phyloP scores from a whole-genome alignment of 2,113 vertebrate species.

The Bubo blakistoni region DNA sequence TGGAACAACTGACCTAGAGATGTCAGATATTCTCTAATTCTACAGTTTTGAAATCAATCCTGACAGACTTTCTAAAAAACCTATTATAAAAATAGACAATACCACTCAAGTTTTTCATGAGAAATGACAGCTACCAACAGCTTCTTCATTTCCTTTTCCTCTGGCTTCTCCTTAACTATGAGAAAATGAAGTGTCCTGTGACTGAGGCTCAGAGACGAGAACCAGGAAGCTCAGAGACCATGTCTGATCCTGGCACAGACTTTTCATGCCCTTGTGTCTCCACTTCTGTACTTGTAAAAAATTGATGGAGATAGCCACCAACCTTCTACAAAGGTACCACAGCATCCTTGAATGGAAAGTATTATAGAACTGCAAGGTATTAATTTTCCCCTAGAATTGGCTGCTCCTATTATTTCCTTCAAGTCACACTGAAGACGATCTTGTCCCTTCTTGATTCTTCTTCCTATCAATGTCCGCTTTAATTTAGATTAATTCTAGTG shows the following conservation, averaged over 20 bases:
- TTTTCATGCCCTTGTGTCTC: neutral
- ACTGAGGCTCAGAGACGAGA: neutral
- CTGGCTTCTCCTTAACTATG: neutral
- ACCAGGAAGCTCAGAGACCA: neutral
- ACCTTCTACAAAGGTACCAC: neutral
- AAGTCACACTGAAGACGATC: neutral
- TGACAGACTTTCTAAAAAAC: neutral
- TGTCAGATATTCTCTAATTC: neutral
- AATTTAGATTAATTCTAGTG: neutral
- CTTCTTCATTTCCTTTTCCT: neutral
- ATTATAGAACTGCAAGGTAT: neutral
- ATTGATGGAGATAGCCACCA: neutral
- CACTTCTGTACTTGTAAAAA: neutral
- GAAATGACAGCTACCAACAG: neutral
- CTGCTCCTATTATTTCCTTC: neutral
- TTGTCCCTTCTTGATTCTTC: neutral
- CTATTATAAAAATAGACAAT: neutral
- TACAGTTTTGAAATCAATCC: neutral
- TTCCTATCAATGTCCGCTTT: neutral
- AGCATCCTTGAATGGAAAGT: neutral
- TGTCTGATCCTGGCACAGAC: neutral
- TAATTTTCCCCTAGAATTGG: neutral
- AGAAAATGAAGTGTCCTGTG: neutral
- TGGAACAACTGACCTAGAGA: neutral
- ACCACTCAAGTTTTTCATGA: neutral